phyloP scores from a whole-genome alignment of 2,888 invertebrate genomes.

The Portevinia maculata region DNA sequence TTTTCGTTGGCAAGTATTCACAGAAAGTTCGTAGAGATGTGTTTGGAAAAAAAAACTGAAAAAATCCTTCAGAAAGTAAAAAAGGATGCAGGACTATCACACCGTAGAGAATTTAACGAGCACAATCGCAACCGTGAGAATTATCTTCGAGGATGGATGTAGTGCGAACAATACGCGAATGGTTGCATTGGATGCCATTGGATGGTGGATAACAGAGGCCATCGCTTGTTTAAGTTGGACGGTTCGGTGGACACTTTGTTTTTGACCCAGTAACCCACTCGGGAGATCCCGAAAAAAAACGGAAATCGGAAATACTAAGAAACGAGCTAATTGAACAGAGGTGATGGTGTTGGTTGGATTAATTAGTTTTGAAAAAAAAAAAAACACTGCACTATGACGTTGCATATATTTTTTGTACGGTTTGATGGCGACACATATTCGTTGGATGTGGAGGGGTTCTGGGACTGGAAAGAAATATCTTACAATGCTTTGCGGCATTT shows the following conservation, averaged over 20 bases:
- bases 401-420: slow-evolving; percentile 1
- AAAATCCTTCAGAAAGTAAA: slow-evolving; percentile 19
- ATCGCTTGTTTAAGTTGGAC: slow-evolving; percentile 26
- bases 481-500: no score
- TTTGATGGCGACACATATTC: slow-evolving; percentile 23
- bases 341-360: slow-evolving; percentile 26
- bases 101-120: slow-evolving; percentile 61
- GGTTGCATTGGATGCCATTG: slow-evolving; percentile 37
- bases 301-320: slow-evolving; percentile 2
- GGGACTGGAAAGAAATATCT: no score
- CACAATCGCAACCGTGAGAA: slow-evolving; percentile 56
- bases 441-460: background rate
- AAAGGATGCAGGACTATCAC: slow-evolving; percentile 63
- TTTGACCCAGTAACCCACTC: slow-evolving; percentile 65
- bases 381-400: slow-evolving; percentile 19
- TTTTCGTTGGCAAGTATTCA: slow-evolving; percentile 46
- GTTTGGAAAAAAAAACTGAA: background rate
- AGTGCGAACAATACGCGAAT: slow-evolving; percentile 49
- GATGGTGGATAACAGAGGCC: slow-evolving; percentile 35
- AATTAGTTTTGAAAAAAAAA: slow-evolving; percentile 63
- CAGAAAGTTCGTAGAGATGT: slow-evolving; percentile 25
- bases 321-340: slow-evolving; percentile 33
- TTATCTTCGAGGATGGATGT: slow-evolving; percentile 66
- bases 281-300: slow-evolving; percentile 11
- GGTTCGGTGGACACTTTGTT: slow-evolving; percentile 25